Base-by-base conservation (phyloP, 2,888 invertebrate genomes). In the Andrena camellia region DNA sequence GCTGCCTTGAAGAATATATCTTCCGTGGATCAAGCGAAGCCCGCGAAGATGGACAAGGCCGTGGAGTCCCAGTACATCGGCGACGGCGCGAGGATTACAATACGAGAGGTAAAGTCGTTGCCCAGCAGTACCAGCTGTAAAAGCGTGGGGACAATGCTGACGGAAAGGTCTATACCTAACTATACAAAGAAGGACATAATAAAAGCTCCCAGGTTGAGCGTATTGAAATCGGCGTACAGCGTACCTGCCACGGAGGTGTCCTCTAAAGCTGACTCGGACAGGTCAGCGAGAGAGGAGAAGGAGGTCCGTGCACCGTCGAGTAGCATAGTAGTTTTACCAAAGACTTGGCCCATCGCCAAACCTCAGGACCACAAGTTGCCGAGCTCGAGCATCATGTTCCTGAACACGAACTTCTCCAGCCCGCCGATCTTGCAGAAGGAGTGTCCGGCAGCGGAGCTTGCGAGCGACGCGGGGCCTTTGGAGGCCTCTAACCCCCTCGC, bases 151-250 rank as follows among this genome's bases (percentile, higher is more conserved):
- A 82, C 85, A 4, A 81, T 84, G 48, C 68, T 88, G 0, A 72
- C 85, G 5, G 85, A 85, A 10, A 84, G 67, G 73, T 79, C 88
- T 0, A 75, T 86, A 66, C 33, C 78, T 10, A 86, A 62, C 74
- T 90, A 89, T 26, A 26, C 76, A 0, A 85, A 86, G 17, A 92
- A 90, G 31, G 84, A 88, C 66, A 85, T 92, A 0, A 85, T 92
- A 59, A 91, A 91, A 78, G 90, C 91, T 3, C 85, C 92, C 0
- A 88, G 86, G 23, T 71, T 92, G 3, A 92, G 87, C 57, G 84
- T 91, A 5, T 52, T 91, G 33, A 89, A 88, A 35, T 62, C 84
- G 5, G 74, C 54, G 0, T 84, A 82, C 31, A 77, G 52, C 31
- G 57, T 67, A 57, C 8, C 83, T 1, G 50, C 62, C 0, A 35